Conservation (phyloP, 2,797 vertebrate species). For the Melanotaenia nigrans region DNA sequence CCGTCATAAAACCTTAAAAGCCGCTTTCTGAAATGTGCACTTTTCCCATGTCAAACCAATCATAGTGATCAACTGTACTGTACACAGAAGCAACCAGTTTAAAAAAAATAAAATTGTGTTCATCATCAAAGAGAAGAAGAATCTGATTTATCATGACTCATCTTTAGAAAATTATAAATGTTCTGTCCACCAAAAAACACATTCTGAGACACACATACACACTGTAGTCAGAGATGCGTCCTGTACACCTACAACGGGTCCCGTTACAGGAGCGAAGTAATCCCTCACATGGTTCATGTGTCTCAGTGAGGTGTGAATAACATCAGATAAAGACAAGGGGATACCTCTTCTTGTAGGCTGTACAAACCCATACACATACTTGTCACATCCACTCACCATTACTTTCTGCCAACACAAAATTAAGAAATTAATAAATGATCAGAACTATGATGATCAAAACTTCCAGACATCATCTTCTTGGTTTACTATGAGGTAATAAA, state of each 20-base stretch:
- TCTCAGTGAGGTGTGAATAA: conserved; percentile 32
- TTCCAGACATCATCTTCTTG: background rate
- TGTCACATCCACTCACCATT: background rate
- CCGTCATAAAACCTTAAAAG: background rate
- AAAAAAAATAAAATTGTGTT: background rate
- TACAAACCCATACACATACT: background rate
- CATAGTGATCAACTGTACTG: background rate
- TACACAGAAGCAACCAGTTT: background rate
- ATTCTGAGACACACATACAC: background rate
- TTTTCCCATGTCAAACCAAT: background rate
- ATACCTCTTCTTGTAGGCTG: conserved; percentile 5
- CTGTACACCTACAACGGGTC: background rate
- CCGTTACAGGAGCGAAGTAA: conserved; percentile 11
- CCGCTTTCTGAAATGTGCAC: background rate
- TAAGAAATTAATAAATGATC: background rate
- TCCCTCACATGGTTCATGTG: conserved; percentile 11
- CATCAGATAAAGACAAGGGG: conserved; percentile 22
- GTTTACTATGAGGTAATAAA: background rate
- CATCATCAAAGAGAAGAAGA: background rate
- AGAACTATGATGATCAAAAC: background rate
- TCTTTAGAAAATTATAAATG: background rate
- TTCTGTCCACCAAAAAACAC: background rate
- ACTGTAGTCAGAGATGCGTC: background rate
- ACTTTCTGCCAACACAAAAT: conserved; percentile 10
- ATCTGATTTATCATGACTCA: background rate